Percentiles rank a stretch among this genome's conserved stretches.
phyloP scores from a whole-genome alignment of 2,113 vertebrate genomes.

The Psilopsiagon aurifrons region DNA sequence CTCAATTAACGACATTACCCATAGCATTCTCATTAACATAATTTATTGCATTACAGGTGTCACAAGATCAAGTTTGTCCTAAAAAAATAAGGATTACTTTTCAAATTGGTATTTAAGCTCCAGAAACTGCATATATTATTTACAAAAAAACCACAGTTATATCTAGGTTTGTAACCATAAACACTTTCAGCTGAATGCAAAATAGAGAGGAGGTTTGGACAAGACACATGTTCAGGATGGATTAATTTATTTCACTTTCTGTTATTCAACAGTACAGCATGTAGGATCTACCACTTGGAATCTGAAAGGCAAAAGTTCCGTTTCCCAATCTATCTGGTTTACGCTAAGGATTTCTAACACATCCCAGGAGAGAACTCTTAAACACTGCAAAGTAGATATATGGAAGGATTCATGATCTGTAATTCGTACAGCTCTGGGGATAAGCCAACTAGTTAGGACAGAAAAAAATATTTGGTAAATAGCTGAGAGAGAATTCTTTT shows the following conservation, averaged over 20 bases:
- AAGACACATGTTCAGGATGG: background rate
- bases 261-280: background rate
- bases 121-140: background rate
- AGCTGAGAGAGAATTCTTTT: background rate
- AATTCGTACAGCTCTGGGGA: background rate
- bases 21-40: fast-evolving
- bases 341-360: background rate
- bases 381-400: background rate
- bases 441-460: background rate
- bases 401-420: background rate
- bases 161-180: background rate
- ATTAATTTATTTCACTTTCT: background rate
- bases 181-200: background rate
- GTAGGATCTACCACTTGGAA: background rate
- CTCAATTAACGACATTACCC: background rate
- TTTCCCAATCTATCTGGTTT: background rate
- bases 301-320: background rate
- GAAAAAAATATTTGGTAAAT: background rate
- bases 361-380: background rate
- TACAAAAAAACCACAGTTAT: fast-evolving
- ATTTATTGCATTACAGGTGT: background rate
- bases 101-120: background rate
- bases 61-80: background rate
- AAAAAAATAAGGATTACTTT: background rate
- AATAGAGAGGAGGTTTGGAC: background rate